Percentiles rank a stretch among this genome's conserved stretches.
Conservation (phyloP, 1,140 invertebrate species). For the Calephelis virginiensis region DNA sequence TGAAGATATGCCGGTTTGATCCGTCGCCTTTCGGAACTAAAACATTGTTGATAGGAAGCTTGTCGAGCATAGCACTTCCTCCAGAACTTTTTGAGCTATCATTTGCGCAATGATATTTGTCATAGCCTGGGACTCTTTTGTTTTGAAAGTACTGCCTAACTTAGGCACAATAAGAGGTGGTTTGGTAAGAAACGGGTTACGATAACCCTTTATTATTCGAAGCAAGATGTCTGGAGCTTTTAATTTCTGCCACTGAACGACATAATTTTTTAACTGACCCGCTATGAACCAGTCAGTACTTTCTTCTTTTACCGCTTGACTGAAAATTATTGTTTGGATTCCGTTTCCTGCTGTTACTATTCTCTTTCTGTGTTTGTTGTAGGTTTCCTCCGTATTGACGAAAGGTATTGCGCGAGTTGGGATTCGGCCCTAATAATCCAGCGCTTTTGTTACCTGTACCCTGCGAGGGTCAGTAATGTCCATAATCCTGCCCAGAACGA, state of each 20-base stretch:
- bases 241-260: slow-evolving; percentile 17
- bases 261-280: slow-evolving; percentile 15
- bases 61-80: slow-evolving; percentile 28
- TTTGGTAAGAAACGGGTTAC: slow-evolving; percentile 23
- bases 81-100: slow-evolving; percentile 26
- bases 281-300: slow-evolving; percentile 27
- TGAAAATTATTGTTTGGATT: neutral
- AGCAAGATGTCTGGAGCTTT: slow-evolving; percentile 22
- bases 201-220: slow-evolving; percentile 25
- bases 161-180: slow-evolving; percentile 19
- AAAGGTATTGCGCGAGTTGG: neutral
- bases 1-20: slow-evolving; percentile 39
- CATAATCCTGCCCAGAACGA: slow-evolving; percentile 19
- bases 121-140: slow-evolving; percentile 19
- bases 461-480: slow-evolving; percentile 6
- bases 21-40: slow-evolving; percentile 33
- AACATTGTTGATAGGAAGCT: slow-evolving; percentile 40
- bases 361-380: neutral
- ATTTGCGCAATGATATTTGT: slow-evolving; percentile 21
- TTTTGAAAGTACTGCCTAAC: neutral
- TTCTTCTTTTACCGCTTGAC: neutral
- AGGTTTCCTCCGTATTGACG: slow-evolving; percentile 6
- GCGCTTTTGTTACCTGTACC: slow-evolving; percentile 3
- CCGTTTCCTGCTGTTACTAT: slow-evolving; percentile 13
- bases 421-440: neutral